Evolutionary conservation across 2,888 invertebrate species (phyloP).

Genomic region (Xylota sylvarum): DNA sequence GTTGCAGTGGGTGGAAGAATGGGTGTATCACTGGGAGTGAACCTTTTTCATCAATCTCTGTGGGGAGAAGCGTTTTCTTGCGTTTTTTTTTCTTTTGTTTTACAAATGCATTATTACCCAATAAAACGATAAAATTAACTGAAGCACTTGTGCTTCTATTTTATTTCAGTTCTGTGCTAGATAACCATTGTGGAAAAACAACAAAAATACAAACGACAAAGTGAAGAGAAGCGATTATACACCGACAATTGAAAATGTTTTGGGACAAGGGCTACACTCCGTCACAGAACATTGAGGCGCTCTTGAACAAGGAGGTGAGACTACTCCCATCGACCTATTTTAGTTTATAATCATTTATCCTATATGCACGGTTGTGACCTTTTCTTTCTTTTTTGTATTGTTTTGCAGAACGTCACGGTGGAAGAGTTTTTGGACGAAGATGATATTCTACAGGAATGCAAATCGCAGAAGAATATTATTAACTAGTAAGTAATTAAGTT

Average conservation of each 20-base stretch:
- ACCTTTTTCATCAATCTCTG: conserved; percentile 20
- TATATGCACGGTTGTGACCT: conserved; percentile 15
- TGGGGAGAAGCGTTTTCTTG: background rate
- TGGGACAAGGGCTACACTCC: conserved; percentile 85
- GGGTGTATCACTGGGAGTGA: conserved; percentile 39
- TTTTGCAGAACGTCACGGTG: conserved; percentile 93
- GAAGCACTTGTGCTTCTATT: conserved; percentile 15
- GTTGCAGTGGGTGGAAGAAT: background rate
- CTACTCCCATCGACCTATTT: conserved; percentile 40
- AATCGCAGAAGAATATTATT: conserved; percentile 95
- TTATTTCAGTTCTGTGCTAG: conserved; percentile 50
- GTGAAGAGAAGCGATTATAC: conserved; percentile 32
- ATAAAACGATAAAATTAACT: conserved; percentile 27
- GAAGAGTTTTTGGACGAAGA: conserved; percentile 97
- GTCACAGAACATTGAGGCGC: conserved; percentile 84
- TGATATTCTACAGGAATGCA: conserved; percentile 98
- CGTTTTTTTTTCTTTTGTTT: conserved; percentile 27
- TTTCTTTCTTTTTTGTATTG: conserved; percentile 37
- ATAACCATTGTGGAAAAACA: conserved; percentile 48
- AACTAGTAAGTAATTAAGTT: conserved; percentile 91
- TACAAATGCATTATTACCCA: conserved; percentile 20
- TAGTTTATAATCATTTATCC: conserved; percentile 14
- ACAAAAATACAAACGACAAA: conserved; percentile 32
- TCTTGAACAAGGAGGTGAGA: conserved; percentile 84
- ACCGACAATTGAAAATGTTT: conserved; percentile 82